Base-by-base conservation (phyloP, 2,888 invertebrate genomes). In the Serripes groenlandicus region DNA sequence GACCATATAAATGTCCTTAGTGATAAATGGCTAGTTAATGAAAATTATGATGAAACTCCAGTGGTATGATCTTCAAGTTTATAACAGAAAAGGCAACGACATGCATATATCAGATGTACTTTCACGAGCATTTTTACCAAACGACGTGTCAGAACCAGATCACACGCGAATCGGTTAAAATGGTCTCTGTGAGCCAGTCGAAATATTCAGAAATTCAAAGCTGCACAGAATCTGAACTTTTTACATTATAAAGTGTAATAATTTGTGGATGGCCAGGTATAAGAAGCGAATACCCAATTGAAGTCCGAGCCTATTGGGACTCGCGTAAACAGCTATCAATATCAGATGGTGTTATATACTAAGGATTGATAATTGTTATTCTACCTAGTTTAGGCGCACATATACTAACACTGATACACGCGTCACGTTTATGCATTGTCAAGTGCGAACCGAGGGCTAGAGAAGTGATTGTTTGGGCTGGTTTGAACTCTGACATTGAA, bases 71-170 rank as follows among this genome's bases (percentile, higher is more conserved):
- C 21, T 82, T 28, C 74, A 72, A 42, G 70, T 85, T 3, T n/a
- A 21, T 9, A 80, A 83, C 58, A 18, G 78, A 37, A 80, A 80
- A 62, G 83, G 83, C 0, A 77, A 68, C 49, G 79, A 83, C 21
- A 73, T 83, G 81, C 34, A 72, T n/a, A 37, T 83, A n/a, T 72
- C 83, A 1, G 83, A 86, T 64, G 73, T 79, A 32, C 68, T 86
- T 30, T 86, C 85, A 15, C 26, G 85, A 60, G 89, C 90, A 56
- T 89, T 68, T 68, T 69, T 83, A 28, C 87, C 87, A 42, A 75
- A 69, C 15, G 18, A 35, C 4, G 4, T 34, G 4, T 42, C 42
- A 11, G 64, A 35, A 37, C 7, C 21, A 18, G 35, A 68, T 26
- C 5, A 28, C 4, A 35, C 15, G 32, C 28, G 71, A 71, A 7